Percentiles rank a stretch among this genome's conserved stretches.
phyloP scores from a whole-genome alignment of 1,140 invertebrate genomes.

The Ips typographus region DNA sequence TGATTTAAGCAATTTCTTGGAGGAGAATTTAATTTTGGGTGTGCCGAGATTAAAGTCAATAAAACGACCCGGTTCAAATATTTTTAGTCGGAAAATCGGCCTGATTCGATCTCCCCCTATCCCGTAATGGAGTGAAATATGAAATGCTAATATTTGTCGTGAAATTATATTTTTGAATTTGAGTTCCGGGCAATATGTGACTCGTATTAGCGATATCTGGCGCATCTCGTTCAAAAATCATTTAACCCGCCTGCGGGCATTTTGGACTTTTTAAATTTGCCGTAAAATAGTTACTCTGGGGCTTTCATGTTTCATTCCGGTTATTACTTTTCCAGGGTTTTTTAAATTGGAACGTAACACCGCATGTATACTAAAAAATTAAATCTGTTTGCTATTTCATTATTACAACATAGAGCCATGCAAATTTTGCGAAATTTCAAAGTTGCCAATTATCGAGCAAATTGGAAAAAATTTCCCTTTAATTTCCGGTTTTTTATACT shows the following conservation, averaged over 20 bases:
- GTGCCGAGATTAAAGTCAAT: too few relatives aligned
- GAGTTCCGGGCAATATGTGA: slow-evolving; percentile 41
- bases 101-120: slow-evolving; percentile 37
- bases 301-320: slow-evolving; percentile 34
- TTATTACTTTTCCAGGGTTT: slow-evolving; percentile 34
- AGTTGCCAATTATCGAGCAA: slow-evolving; percentile 24
- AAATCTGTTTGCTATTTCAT: slow-evolving; percentile 35
- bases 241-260: slow-evolving; percentile 27
- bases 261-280: slow-evolving; percentile 37
- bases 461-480: slow-evolving; percentile 23
- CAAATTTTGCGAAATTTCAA: slow-evolving; percentile 29
- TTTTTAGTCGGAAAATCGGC: not conserved
- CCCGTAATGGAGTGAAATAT: slow-evolving; percentile 49
- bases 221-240: slow-evolving; percentile 40
- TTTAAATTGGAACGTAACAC: slow-evolving; percentile 33
- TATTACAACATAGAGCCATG: slow-evolving; percentile 26
- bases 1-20: too few relatives aligned
- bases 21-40: too few relatives aligned
- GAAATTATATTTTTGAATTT: slow-evolving; percentile 50
- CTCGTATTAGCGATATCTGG: slow-evolving; percentile 20
- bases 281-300: slow-evolving; percentile 37
- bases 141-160: slow-evolving; percentile 50
- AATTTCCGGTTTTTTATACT: slow-evolving; percentile 22
- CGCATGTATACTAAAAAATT: slow-evolving; percentile 31
- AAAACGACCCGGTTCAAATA: too few relatives aligned